Percentiles rank a stretch among this genome's conserved stretches.
Evolutionary conservation across 2,113 vertebrate genomes (phyloP).

Genomic region (Hyaena hyaena): DNA sequence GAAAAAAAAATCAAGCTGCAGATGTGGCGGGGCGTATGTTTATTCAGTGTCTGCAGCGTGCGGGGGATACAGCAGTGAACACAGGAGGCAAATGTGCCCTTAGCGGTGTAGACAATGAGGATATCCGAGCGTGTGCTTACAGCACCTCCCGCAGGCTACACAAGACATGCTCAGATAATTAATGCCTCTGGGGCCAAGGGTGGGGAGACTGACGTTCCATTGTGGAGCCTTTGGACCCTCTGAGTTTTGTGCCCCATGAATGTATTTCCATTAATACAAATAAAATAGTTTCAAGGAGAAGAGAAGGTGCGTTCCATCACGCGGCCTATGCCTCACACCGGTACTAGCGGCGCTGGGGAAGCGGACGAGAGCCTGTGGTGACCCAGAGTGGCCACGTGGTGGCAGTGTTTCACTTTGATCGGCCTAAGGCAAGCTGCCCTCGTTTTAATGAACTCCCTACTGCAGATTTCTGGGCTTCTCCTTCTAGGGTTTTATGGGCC

Average conservation of each 20-base stretch:
- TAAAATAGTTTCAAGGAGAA: background rate
- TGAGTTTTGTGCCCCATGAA: background rate
- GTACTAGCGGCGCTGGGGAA: too few relatives aligned
- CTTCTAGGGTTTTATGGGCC: constrained; percentile 21
- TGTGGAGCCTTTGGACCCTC: background rate
- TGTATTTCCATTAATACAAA: background rate
- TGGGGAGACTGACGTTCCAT: background rate
- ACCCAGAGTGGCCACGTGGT: constrained; percentile 71
- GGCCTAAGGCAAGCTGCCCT: accelerated
- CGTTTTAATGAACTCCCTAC: background rate
- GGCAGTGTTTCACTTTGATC: constrained; percentile 80
- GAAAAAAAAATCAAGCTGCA: background rate
- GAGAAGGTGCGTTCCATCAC: background rate
- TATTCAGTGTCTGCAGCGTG: background rate
- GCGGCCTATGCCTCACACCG: accelerated
- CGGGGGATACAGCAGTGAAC: background rate
- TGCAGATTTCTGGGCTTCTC: background rate
- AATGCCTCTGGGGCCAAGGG: background rate
- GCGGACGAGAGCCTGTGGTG: background rate
- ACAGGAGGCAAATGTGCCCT: background rate
- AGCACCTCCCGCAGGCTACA: background rate
- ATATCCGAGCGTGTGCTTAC: background rate
- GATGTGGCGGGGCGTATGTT: background rate
- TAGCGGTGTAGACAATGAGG: background rate
- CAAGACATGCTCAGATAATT: background rate